Conservation (phyloP, 2,113 vertebrate species). For the Pelodiscus sinensis region DNA sequence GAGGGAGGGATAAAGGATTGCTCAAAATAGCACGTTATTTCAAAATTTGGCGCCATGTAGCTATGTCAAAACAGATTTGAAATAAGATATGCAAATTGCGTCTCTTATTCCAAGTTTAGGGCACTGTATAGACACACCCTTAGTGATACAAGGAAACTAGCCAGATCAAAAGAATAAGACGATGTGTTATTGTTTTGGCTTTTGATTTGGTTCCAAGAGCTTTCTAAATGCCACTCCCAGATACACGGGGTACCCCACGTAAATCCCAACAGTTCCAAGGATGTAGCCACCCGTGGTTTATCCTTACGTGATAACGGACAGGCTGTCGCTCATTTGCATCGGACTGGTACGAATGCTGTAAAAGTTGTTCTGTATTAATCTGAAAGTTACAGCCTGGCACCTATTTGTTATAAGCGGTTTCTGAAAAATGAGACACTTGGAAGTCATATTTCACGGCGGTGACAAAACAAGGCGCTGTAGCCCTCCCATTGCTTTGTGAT, state of each 20-base stretch:
- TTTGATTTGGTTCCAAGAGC: rapidly evolving
- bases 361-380: background rate
- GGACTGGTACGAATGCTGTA: background rate
- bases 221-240: rapidly evolving
- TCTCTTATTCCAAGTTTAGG: no score
- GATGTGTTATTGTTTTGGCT: rapidly evolving
- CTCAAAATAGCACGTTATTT: no score
- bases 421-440: background rate
- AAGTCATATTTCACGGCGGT: constrained; percentile 50
- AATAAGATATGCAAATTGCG: no score
- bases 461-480: constrained; percentile 46
- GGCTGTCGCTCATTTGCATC: background rate
- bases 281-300: rapidly evolving
- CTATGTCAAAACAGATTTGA: no score
- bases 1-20: no score
- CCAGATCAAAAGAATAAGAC: background rate
- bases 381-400: background rate
- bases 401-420: background rate
- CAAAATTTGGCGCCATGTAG: no score
- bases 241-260: no score
- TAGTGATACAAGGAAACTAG: rapidly evolving
- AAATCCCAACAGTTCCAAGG: background rate
- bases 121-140: no score
- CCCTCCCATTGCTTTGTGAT: constrained; percentile 42
- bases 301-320: background rate